Percentiles rank a stretch among this genome's conserved stretches.
phyloP scores from a whole-genome alignment of 2,113 vertebrate genomes.

The Pandion haliaetus region DNA sequence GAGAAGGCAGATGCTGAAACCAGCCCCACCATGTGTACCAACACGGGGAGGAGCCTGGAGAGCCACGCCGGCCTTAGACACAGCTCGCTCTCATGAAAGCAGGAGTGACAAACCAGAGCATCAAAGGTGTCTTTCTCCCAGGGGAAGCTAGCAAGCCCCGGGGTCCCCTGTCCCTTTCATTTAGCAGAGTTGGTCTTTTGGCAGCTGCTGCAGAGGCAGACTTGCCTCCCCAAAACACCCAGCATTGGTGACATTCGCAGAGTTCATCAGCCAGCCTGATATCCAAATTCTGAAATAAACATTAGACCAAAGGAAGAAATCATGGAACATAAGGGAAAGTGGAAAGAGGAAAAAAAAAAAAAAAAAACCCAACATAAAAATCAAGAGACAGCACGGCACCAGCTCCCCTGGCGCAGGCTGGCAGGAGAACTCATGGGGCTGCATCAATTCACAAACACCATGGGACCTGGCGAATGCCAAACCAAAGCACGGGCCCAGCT shows the following conservation, averaged over 20 bases:
- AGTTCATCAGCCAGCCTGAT: neutral
- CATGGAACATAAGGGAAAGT: neutral
- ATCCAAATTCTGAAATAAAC: neutral
- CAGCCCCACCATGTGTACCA: neutral
- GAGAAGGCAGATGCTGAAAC: neutral
- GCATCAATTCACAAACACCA: neutral
- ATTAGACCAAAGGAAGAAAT: neutral
- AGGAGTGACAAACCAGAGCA: neutral
- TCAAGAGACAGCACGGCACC: neutral
- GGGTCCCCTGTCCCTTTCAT: neutral
- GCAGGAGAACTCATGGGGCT: neutral
- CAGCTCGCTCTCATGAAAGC: neutral
- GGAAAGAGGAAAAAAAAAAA: neutral
- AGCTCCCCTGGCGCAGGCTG: neutral
- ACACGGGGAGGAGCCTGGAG: neutral
- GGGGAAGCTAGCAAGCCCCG: neutral
- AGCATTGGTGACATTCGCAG: neutral
- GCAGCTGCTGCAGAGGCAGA: accelerated
- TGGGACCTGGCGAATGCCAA: neutral
- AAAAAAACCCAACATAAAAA: neutral
- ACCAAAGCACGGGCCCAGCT: neutral
- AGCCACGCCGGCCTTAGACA: neutral
- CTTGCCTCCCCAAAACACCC: neutral
- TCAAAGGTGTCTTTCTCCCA: neutral
- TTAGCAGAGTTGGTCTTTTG: neutral